Conservation (phyloP, 1,140 invertebrate genomes). For the Panagrolaimus sp. region DNA sequence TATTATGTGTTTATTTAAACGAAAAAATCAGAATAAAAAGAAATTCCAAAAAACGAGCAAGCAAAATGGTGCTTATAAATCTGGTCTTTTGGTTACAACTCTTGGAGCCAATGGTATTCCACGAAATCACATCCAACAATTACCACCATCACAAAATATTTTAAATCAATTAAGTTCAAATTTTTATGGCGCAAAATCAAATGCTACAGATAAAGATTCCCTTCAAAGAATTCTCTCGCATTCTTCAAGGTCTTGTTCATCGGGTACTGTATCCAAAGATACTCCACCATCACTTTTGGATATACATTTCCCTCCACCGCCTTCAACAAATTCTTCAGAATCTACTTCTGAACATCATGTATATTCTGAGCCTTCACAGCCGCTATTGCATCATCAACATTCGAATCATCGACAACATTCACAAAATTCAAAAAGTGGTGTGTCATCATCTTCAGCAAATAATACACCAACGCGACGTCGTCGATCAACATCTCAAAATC, state of each 20-base stretch:
- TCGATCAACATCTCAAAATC: not conserved
- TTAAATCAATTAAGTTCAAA: not conserved
- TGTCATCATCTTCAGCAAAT: no score
- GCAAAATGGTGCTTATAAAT: constrained; percentile 9
- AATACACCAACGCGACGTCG: not conserved
- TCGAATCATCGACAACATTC: no score
- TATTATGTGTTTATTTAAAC: not conserved
- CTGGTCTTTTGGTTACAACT: constrained; percentile 20
- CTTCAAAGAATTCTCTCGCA: constrained; percentile 16
- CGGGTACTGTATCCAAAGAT: constrained; percentile 16
- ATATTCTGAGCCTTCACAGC: constrained; percentile 21
- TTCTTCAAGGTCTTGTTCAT: constrained; percentile 15
- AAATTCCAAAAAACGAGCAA: not conserved
- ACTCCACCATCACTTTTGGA: constrained; percentile 31
- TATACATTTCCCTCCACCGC: constrained; percentile 33
- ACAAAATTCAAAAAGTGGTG: no score
- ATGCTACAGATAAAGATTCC: not conserved
- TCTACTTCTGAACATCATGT: not conserved
- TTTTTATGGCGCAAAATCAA: constrained; percentile 2
- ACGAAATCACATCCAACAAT: constrained; percentile 9
- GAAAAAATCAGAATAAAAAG: no score
- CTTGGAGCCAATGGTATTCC: constrained; percentile 20
- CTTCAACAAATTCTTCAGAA: constrained; percentile 6
- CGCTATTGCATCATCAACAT: constrained; percentile 11
- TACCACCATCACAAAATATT: not conserved